Percentiles rank a stretch among this genome's conserved stretches.
Conservation (phyloP, 2,113 vertebrate species). For the Pterocles gutturalis region DNA sequence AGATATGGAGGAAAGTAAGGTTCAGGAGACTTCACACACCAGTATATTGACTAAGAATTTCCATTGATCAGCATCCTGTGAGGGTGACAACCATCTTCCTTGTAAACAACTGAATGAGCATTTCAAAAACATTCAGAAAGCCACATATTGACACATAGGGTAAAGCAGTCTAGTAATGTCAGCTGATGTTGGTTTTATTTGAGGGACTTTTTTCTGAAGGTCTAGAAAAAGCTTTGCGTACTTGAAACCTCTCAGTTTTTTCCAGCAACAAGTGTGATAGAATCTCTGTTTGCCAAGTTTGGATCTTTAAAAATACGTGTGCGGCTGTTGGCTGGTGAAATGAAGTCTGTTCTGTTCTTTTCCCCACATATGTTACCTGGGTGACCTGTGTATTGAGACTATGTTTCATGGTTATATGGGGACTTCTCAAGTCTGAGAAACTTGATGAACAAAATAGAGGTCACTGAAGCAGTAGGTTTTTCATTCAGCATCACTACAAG, state of each 20-base stretch:
- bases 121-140: not conserved
- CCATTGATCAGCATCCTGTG: not conserved
- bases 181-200: not conserved
- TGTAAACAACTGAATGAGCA: not conserved
- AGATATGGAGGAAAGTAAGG: not conserved
- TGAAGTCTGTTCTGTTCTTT: not conserved
- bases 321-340: not conserved
- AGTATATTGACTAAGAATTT: not conserved
- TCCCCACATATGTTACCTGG: not conserved
- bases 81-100: not conserved
- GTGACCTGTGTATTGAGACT: not conserved
- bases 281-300: not conserved
- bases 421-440: not conserved
- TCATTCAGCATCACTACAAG: not conserved
- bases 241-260: not conserved
- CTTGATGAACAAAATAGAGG: not conserved
- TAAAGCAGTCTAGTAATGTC: not conserved
- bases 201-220: not conserved
- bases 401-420: not conserved
- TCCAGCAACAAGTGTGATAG: not conserved
- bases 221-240: not conserved
- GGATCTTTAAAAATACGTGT: not conserved
- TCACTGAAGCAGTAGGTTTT: not conserved
- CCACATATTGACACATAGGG: not conserved
- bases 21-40: not conserved